phyloP scores from a whole-genome alignment of 2,888 invertebrate genomes.

The Oxycera nigricornis region DNA sequence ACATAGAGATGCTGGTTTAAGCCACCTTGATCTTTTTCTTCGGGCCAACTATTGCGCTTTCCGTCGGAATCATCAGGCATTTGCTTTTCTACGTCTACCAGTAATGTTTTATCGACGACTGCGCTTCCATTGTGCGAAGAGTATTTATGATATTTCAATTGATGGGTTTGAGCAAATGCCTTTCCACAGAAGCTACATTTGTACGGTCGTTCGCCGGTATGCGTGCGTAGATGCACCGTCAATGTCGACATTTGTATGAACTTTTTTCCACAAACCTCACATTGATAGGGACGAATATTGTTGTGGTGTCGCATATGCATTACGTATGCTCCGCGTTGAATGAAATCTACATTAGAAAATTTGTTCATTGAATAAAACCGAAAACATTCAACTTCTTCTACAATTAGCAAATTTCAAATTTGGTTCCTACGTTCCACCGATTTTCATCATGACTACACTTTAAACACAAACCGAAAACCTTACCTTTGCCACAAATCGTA shows the following conservation, averaged over 20 bases:
- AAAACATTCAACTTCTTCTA: too few relatives aligned
- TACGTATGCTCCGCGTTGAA: slow-evolving; percentile 43
- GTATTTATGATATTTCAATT: slow-evolving; percentile 46
- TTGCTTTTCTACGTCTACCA: background rate
- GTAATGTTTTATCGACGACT: background rate
- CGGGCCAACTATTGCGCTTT: background rate
- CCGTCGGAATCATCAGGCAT: background rate
- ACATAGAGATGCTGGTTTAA: too few relatives aligned
- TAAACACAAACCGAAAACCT: too few relatives aligned
- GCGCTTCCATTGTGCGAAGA: slow-evolving; percentile 40
- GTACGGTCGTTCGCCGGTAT: slow-evolving; percentile 46
- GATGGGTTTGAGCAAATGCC: slow-evolving; percentile 45
- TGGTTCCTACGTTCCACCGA: background rate
- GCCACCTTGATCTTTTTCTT: too few relatives aligned
- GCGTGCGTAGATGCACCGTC: slow-evolving; percentile 46
- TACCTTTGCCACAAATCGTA: slow-evolving; percentile 45
- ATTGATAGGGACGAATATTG: slow-evolving; percentile 46
- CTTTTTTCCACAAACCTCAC: slow-evolving; percentile 47
- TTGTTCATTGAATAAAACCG: background rate
- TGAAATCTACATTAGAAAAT: slow-evolving; percentile 36
- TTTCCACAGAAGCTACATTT: slow-evolving; percentile 45
- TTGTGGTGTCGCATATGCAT: slow-evolving; percentile 47
- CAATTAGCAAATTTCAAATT: background rate
- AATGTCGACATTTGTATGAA: slow-evolving; percentile 46
- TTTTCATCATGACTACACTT: background rate